Conservation (phyloP, 2,113 vertebrate genomes). For the Alectura lathami region DNA sequence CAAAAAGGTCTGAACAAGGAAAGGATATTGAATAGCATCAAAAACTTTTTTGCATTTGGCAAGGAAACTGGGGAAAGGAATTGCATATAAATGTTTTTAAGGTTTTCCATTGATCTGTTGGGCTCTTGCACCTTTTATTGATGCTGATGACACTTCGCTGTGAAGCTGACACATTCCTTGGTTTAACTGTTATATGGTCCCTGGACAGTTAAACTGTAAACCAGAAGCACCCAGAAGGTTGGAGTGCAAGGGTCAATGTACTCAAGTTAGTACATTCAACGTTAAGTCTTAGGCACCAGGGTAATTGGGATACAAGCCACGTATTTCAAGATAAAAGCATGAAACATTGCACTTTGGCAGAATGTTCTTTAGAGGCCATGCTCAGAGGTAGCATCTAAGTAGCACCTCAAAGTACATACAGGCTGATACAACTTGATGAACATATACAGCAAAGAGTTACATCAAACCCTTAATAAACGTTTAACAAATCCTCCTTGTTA, state of each 20-base stretch:
- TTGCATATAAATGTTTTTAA: not conserved
- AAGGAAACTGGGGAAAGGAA: not conserved
- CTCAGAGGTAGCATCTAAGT: not conserved
- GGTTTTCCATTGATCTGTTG: not conserved
- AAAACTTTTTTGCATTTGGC: not conserved
- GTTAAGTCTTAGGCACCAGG: not conserved
- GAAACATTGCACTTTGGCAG: not conserved
- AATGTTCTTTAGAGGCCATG: not conserved
- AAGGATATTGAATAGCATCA: not conserved
- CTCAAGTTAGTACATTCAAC: conserved; percentile 7
- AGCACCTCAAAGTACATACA: not conserved
- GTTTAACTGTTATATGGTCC: conserved; percentile 6
- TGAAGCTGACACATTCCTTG: not conserved
- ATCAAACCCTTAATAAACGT: not conserved
- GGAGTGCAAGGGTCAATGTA: conserved; percentile 48
- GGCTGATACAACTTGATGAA: not conserved
- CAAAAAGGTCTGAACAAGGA: not conserved
- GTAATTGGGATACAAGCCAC: conserved; percentile 2
- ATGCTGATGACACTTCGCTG: not conserved
- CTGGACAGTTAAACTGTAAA: conserved; percentile 13
- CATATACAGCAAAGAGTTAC: not conserved
- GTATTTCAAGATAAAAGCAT: conserved; percentile 14
- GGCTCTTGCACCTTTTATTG: not conserved
- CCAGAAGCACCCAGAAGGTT: conserved; percentile 20
- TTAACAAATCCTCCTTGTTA: not conserved